Percentiles rank a stretch among this genome's conserved stretches.
phyloP scores from a whole-genome alignment of 2,888 invertebrate species.

The Philaethria dido region DNA sequence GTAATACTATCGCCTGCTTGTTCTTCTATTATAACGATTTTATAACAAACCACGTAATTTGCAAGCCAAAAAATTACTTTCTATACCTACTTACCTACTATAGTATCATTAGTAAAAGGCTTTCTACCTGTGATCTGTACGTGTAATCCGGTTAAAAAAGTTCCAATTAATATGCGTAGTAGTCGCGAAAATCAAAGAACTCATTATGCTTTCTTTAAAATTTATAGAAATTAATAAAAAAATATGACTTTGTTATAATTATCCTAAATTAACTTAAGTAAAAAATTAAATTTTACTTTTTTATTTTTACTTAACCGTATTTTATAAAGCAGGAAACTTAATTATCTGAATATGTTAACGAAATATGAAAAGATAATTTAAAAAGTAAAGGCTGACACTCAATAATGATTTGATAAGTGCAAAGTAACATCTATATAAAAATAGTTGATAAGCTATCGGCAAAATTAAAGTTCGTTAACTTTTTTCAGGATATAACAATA shows the following conservation, averaged over 20 bases:
- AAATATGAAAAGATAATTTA: not conserved
- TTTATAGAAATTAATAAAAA: not conserved
- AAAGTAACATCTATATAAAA: not conserved
- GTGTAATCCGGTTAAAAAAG: too few relatives aligned
- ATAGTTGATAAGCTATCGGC: conserved; percentile 13
- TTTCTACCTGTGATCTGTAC: too few relatives aligned
- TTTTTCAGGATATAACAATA: conserved; percentile 3
- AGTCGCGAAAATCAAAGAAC: too few relatives aligned
- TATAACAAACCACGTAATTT: not conserved
- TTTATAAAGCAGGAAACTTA: not conserved
- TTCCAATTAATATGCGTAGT: too few relatives aligned
- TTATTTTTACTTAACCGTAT: too few relatives aligned
- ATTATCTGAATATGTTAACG: too few relatives aligned
- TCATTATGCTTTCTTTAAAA: too few relatives aligned
- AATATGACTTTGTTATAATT: not conserved
- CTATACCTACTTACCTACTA: not conserved
- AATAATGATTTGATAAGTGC: not conserved
- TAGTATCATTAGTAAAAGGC: not conserved
- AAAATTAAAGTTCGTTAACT: conserved; percentile 17
- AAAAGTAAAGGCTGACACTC: not conserved
- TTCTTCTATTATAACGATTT: not conserved
- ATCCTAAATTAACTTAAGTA: too few relatives aligned
- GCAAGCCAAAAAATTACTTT: not conserved
- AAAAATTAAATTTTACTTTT: not conserved
- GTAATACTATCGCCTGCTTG: not conserved